Evolutionary conservation across 1,140 invertebrate genomes (phyloP).

Genomic region (Atta texana): DNA sequence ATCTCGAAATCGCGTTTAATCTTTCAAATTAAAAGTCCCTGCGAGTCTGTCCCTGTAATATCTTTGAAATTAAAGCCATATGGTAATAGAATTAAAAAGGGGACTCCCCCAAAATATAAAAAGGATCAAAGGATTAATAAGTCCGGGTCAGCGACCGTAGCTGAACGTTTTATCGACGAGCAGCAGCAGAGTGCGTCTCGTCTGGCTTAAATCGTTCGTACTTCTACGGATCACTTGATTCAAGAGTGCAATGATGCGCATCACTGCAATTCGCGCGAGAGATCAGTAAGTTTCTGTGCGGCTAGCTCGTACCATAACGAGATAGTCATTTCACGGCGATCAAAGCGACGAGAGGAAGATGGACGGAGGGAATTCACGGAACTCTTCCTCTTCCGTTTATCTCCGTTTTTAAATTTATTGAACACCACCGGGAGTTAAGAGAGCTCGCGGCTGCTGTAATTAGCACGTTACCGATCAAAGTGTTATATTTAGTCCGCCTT

Average conservation of each 20-base stretch:
- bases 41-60: neutral
- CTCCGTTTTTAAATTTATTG: slow-evolving; percentile 51
- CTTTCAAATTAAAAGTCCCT: neutral
- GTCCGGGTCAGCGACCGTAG: slow-evolving; percentile 48
- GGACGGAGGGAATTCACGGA: slow-evolving; percentile 27
- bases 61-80: neutral
- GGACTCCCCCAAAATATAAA: slow-evolving; percentile 1
- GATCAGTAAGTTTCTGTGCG: slow-evolving; percentile 43
- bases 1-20: neutral
- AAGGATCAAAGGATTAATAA: slow-evolving; percentile 58
- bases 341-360: slow-evolving; percentile 53
- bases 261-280: slow-evolving; percentile 39
- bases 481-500: slow-evolving; percentile 27
- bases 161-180: slow-evolving; percentile 54
- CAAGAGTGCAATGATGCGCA: slow-evolving; percentile 37
- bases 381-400: slow-evolving; percentile 33
- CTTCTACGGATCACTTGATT: slow-evolving; percentile 36
- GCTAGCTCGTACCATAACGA: slow-evolving; percentile 1
- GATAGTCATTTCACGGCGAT: slow-evolving; percentile 54
- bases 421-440: slow-evolving; percentile 14
- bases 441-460: slow-evolving; percentile 22
- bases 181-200: slow-evolving; percentile 33
- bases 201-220: slow-evolving; percentile 62
- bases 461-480: slow-evolving; percentile 55
- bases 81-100: slow-evolving; percentile 42